phyloP scores from a whole-genome alignment of 2,888 invertebrate species.

The Lasioglossum vierecki region DNA sequence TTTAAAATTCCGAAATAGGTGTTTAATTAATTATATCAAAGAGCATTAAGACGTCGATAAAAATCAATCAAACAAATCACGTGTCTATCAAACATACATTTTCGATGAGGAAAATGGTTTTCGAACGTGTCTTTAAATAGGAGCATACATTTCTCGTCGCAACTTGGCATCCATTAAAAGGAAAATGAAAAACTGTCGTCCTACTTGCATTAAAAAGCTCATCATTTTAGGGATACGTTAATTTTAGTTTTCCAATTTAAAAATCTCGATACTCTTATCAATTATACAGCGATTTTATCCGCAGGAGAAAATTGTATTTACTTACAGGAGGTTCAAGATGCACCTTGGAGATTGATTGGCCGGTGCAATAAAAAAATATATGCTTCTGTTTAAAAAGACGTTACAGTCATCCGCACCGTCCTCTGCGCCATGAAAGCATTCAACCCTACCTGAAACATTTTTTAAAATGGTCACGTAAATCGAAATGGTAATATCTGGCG shows the following conservation, averaged over 20 bases:
- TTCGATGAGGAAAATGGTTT: neutral
- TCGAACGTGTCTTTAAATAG: neutral
- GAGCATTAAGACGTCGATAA: too few relatives aligned
- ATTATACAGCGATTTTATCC: neutral
- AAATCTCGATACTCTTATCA: neutral
- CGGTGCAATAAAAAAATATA: neutral
- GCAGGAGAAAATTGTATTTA: neutral
- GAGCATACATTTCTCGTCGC: neutral
- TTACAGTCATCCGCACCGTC: neutral
- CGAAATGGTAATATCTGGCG: neutral
- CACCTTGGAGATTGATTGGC: neutral
- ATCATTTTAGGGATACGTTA: neutral
- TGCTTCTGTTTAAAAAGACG: neutral
- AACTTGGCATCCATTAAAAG: neutral
- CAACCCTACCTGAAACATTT: slow-evolving; percentile 1
- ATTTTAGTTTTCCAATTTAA: neutral
- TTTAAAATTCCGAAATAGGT: too few relatives aligned
- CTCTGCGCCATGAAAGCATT: neutral
- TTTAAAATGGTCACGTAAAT: slow-evolving; percentile 1
- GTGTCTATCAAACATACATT: neutral
- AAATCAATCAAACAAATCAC: neutral
- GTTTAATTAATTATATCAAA: too few relatives aligned
- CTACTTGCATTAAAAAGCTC: neutral
- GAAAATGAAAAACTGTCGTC: neutral
- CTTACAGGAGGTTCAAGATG: neutral